These are phyloP conservation scores for Torymus texanus DNA, from an alignment of 2,888 invertebrate species.

Conservation along the genomic window DNA sequence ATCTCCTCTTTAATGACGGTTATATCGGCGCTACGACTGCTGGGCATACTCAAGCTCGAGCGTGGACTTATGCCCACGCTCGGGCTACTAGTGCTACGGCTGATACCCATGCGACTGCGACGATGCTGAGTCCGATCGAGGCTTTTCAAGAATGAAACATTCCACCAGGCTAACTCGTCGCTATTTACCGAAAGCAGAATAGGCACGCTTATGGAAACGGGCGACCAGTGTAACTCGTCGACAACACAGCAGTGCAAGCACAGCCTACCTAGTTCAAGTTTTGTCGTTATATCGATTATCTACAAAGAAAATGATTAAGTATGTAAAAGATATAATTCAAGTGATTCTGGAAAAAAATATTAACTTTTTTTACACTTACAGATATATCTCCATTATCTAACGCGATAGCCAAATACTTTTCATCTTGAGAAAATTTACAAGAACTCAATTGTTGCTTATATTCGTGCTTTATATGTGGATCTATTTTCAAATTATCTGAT, in stretches of 20 bases:
- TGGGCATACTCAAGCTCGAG: slow-evolving; percentile 55
- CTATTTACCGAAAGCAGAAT: slow-evolving; percentile 68
- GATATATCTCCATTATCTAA: slow-evolving; percentile 80
- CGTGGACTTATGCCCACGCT: slow-evolving; percentile 58
- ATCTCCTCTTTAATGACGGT: not conserved
- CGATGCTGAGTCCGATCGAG: slow-evolving; percentile 58
- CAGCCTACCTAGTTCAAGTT: slow-evolving; percentile 60
- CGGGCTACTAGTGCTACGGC: slow-evolving; percentile 62
- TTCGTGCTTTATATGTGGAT: slow-evolving; percentile 30
- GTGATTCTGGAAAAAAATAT: too few species aligned
- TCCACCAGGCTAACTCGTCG: slow-evolving; percentile 72
- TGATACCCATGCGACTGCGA: slow-evolving; percentile 64
- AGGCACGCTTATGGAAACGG: slow-evolving; percentile 61
- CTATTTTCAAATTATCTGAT: slow-evolving; percentile 35
- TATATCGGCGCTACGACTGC: slow-evolving; percentile 52
- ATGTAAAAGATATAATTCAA: not conserved
- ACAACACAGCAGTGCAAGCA: slow-evolving; percentile 66
- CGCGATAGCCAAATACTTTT: slow-evolving; percentile 80
- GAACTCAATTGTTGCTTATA: slow-evolving; percentile 61
- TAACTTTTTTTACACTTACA: slow-evolving; percentile 73
- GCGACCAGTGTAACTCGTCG: slow-evolving; percentile 69
- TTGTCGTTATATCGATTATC: slow-evolving; percentile 64
- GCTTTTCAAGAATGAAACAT: slow-evolving; percentile 60
- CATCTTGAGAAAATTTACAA: slow-evolving; percentile 77
- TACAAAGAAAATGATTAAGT: slow-evolving; percentile 53